Percentiles rank a stretch among this genome's conserved stretches.
Evolutionary conservation across 2,888 invertebrate species (phyloP).

Genomic region (Unio delphinus): DNA sequence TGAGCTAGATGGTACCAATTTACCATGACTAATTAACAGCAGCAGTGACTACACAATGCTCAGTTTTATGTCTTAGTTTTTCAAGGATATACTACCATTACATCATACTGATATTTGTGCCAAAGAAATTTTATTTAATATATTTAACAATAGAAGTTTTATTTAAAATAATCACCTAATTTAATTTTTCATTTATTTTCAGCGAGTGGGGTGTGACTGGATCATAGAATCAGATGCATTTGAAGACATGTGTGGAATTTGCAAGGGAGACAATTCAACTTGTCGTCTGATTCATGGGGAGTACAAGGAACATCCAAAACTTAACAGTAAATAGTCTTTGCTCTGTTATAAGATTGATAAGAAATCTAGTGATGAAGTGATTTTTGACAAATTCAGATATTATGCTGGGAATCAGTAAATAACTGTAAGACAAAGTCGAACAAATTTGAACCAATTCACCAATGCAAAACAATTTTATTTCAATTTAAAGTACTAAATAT

Average conservation of each 20-base stretch:
- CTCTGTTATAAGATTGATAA: too few species aligned
- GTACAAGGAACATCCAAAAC: slow-evolving; percentile 47
- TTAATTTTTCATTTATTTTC: slow-evolving; percentile 8
- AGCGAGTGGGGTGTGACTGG: slow-evolving; percentile 62
- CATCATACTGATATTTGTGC: too few species aligned
- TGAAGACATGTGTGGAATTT: slow-evolving; percentile 58
- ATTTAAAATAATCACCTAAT: neutral
- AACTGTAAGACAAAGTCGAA: too few species aligned
- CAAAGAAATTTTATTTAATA: too few species aligned
- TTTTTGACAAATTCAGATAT: too few species aligned
- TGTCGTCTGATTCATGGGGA: slow-evolving; percentile 52
- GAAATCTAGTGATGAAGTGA: too few species aligned
- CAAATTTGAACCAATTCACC: neutral
- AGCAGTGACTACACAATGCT: too few species aligned
- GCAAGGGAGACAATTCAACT: slow-evolving; percentile 59
- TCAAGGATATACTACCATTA: too few species aligned
- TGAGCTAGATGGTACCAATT: too few species aligned
- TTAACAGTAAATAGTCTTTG: slow-evolving; percentile 44
- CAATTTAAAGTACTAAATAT: neutral
- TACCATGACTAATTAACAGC: too few species aligned
- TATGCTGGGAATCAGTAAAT: too few species aligned
- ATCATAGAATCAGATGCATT: slow-evolving; percentile 49
- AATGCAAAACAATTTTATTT: neutral
- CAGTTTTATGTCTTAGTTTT: too few species aligned
- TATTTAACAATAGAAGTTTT: neutral